Evolutionary conservation across 2,888 invertebrate genomes (phyloP), one percentile per base, ranked within the genome.

Genomic region (Protophormia terraenovae): DNA sequence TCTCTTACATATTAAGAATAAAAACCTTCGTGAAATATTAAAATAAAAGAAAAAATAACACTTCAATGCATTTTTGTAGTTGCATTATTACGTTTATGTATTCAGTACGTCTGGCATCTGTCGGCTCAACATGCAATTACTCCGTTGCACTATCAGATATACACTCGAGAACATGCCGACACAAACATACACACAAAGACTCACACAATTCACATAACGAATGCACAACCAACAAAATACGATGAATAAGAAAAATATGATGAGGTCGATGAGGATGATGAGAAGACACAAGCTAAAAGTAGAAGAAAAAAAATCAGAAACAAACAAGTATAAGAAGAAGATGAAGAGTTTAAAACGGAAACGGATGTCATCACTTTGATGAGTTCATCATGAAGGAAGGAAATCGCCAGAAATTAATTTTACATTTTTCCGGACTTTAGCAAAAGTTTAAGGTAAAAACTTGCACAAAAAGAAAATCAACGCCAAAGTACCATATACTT

Each of bases 391-490:
- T 86, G 84, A 69, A 86, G 88, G 87, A 88, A 88, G 87, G 87
- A 87, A 88, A 88, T 86, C 87, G 87, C 87, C 86, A 83, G 87
- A 88, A 88, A 88, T 88, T 88, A 87, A 87, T 88, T 88, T 88
- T 87, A 83, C 76, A 87, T 84, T 87, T 88, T 87, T 84, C 85
- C 85, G 82, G 83, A 75, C 78, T 83, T 79, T 71, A 35, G 64
- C 55, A 58, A 79, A 85, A 82, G 47, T 76, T 73, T 71, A 82
- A 71, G 41, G 41, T 35, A 38, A 72, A 79, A n/a, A n/a, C n/a
- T n/a, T 45, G 22, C 16, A 53, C 14, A 32, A 24, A 66, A 66
- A 66, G 2, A 27, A 38, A 50, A 62, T 16, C 22, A 62, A 71
- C 45, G 8, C n/a, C 45, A 24, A 41, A 72, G 14, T n/a, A n/a